Evolutionary conservation across 2,113 vertebrate genomes (phyloP), one percentile per base, ranked within the genome.

Genomic region (Riparia riparia): DNA sequence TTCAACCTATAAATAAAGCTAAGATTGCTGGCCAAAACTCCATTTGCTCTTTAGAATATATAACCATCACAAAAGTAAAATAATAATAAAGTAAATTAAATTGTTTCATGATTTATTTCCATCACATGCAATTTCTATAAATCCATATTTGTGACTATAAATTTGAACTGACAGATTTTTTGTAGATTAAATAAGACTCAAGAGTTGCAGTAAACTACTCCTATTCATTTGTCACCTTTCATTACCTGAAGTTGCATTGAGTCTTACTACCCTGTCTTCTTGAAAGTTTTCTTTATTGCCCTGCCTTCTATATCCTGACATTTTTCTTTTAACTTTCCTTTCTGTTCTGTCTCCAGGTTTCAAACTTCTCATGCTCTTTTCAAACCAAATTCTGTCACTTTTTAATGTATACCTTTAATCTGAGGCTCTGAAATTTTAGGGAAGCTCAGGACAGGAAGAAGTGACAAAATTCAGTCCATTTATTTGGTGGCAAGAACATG

Each of bases 1-100:
- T 95, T 94, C 83, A 74, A 63, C 84, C 76, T 94, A 86, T 94
- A 96, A 96, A 94, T 92, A 82, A 94, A 89, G 20, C 29, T 61
- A 63, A 61, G 44, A 84, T 15, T 78, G 41, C 81, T 82, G 41
- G 41, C 73, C 53, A 82, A 78, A 82, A 18, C 24, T 84, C 28
- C 65, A 78, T 2, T 63, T 95, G 56, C 49, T 82, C 72, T 74
- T 92, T 84, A 64, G 89, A 94, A 70, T 92, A 77, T 88, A 95
- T 42, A 95, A 83, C 64, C 39, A 21, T 70, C 56, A 57, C 72
- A 90, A 69, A 74, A 85, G 9, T 57, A 85, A 95, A 96, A 95
- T 82, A 76, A 87, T 73, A 91, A 91, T 89, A 84, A 68, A 95
- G 51, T 70, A 93, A 97, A 95, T 96, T 19, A 81, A 94, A 94